Evolutionary conservation across 2,888 invertebrate species (phyloP), one percentile per base, ranked within the genome.

Genomic region (Trileptium ribeirensis): DNA sequence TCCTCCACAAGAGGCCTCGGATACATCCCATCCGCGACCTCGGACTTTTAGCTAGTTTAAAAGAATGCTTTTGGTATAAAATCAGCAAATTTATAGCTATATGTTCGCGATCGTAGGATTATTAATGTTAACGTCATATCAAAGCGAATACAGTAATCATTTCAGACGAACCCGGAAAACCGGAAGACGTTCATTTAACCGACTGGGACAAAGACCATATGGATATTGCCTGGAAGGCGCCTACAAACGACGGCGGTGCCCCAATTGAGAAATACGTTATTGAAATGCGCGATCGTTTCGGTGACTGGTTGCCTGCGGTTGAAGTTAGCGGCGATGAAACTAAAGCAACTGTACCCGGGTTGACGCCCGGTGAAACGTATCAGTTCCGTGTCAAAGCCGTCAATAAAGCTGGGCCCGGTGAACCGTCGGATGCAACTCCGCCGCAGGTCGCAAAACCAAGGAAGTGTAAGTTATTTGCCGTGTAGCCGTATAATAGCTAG

Each of bases 201-300:
- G 95, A 97, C 88, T 96, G 96, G 96, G 96, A 95, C 89, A 96
- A 95, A 84, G 94, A 96, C 89, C 95, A 95, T 88, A 96, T 97
- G 87, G 96, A 95, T 87, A 90, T 99, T 84, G 94, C 96, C 92
- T 99, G 99, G 98, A 92, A 95, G 8, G 93, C 96, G 80, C 98
- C 99, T 0, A 95, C 94, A 89, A 93, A 86, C 86, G 96, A 97
- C 89, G 96, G 96, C 29, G 96, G 96, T 31, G 93, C 95, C 37
- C 95, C 95, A 0, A 94, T 97, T 39, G 85, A 86, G 33, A 84
- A 84, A 77, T 88, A 89, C 84, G 84, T 88, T 38, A 87, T 88
- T 67, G 88, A 88, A 83, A 89, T 88, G 86, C 88, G 88, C 37
- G 88, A 88, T 83, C 86, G 85, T 70, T 87, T 85, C 81, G 88